Base-by-base conservation (phyloP, 2,888 invertebrate genomes). In the Ornithoptera alexandrae region DNA sequence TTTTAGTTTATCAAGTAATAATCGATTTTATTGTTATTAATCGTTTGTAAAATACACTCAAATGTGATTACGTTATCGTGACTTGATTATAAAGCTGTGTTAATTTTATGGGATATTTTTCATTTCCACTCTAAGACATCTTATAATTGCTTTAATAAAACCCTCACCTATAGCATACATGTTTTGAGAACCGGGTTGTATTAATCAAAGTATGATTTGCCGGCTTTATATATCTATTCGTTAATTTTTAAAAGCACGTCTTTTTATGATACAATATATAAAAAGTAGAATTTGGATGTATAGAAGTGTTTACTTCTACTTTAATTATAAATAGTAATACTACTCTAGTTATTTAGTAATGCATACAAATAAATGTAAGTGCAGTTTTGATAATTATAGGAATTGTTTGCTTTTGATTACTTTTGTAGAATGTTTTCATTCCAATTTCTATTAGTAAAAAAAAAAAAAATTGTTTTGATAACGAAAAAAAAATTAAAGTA, bases 81-180 rank as follows among this genome's bases (percentile, higher is more conserved):
- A 63, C 30, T 68, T 36, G n/a, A 57, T 65, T 2, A 65, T 56
- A 61, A 56, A 69, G 18, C 22, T 2, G 36, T 4, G 53, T 64
- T 61, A 64, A 60, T 57, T 20, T 60, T 42, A 56, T 50, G 7
- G 56, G 18, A 6, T 56, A 17, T 60, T 68, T 68, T 64, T 56
- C n/a, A 20, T 56, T 65, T 69, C 56, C 22, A 39, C 7, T 68
- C 39, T 50, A 22, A 30, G 64, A 58, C 17, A 8, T 58, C 46
- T 20, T 68, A 50, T 59, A 39, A 68, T 63, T 68, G 60, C 22
- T 64, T 30, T 18, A 59, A 68, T n/a, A 63, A 63, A 36, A 36
- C 39, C 56, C 24, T 62, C 53, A 36, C 12, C 20, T 20, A 53
- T 61, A 39, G 62, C 56, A 62, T 17, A 53, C 8, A 24, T 46